phyloP scores from a whole-genome alignment of 2,797 vertebrate genomes.

The Acrossocheilus wenchowensis region DNA sequence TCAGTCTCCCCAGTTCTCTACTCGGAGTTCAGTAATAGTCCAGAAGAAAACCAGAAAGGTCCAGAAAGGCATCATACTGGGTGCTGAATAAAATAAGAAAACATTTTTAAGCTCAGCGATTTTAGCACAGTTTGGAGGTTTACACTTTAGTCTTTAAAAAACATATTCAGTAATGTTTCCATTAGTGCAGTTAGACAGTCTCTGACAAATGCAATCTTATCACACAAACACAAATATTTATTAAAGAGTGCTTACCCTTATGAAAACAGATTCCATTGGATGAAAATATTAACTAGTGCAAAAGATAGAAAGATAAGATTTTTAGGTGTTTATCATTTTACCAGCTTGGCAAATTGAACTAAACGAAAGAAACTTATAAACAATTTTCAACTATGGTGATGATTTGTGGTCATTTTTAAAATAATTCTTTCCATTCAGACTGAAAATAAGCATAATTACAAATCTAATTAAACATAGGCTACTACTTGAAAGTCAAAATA shows the following conservation, averaged over 20 bases:
- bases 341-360: neutral
- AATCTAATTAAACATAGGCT: neutral
- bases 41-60: constrained; percentile 6
- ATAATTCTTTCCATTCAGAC: neutral
- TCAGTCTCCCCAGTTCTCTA: constrained; percentile 45
- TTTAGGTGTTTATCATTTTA: neutral
- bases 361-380: neutral
- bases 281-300: neutral
- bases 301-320: neutral
- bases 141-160: neutral
- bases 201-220: neutral
- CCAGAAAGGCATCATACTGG: constrained; percentile 33
- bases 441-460: neutral
- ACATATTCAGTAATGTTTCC: neutral
- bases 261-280: neutral
- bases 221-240: neutral
- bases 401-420: neutral
- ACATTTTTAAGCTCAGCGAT: neutral
- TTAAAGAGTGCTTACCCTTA: neutral
- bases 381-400: neutral
- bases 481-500: neutral
- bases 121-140: neutral
- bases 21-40: constrained; percentile 22
- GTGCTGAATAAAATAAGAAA: constrained; percentile 1
- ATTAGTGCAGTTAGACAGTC: neutral